Evolutionary conservation across 2,888 invertebrate species (phyloP), one percentile per base, ranked within the genome.

Genomic region (Chrysotoxum bicinctum): DNA sequence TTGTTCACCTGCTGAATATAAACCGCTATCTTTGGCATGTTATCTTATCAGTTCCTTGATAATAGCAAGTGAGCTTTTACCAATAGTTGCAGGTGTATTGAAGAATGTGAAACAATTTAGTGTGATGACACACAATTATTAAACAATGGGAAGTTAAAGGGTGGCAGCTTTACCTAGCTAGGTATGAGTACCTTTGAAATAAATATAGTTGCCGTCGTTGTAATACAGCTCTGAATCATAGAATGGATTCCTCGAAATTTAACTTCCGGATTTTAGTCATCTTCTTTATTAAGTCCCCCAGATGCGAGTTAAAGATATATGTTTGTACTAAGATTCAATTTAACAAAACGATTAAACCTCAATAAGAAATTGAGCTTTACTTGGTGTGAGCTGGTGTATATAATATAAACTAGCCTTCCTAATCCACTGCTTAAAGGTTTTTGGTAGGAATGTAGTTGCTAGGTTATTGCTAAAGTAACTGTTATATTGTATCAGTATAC

Each of bases 1-100:
- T 35, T 68, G 69, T 76, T 72, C 81, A 85, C 85, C 77, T 85
- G 85, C 69, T 72, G 72, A 80, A 80, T 84, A 43, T 43, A 60
- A 48, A 26, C 16, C 16, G 26, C 35, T 73, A 68, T 80, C 84
- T 73, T 64, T 73, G 77, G 69, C 58, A 73, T 76, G 72, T 81
- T 56, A 85, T 85, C 85, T 85, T 85, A 85, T 85, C 84, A 50
- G 26, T 66, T 32, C 8, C 35, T 64, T 19, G 84, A 80, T 85
- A 85, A 52, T 23, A 58, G 16, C 9, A 45, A n/a, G 35, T 43
- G 66, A 84, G 81, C 81, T 81, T 81, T 85, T 58, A n/a, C 30
- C 4, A 30, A 37, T 35, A 66, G 6, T 32, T 70, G 32, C 72
- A 21, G 32, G 60, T 78, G 83, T 77, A 73, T 69, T 50, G n/a